Conservation (phyloP, 1,140 invertebrate genomes). For the Microvelia longipes region DNA sequence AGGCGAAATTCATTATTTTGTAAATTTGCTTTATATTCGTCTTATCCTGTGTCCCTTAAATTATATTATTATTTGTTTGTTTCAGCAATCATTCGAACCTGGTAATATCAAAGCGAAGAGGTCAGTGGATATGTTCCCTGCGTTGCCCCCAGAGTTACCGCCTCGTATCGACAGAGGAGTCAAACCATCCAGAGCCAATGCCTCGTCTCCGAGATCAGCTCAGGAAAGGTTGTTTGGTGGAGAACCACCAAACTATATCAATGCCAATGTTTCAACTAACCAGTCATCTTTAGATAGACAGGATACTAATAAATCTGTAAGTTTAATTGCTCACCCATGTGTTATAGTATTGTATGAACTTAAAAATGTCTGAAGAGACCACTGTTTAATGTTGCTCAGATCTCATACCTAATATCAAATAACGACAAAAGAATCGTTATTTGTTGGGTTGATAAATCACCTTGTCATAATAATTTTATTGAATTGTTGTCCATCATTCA, state of each 20-base stretch:
- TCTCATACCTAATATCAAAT: too few relatives aligned
- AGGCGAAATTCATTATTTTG: too few relatives aligned
- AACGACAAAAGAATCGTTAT: too few relatives aligned
- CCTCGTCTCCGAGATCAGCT: conserved; percentile 27
- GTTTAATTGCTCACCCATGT: conserved; percentile 6
- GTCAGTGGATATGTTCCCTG: conserved; percentile 15
- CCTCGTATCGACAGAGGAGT: conserved; percentile 62
- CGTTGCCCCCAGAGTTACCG: conserved; percentile 54
- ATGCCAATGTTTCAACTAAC: conserved; percentile 35
- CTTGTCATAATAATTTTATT: too few relatives aligned
- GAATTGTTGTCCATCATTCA: too few relatives aligned
- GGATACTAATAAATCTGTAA: conserved; percentile 39
- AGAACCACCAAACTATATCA: conserved; percentile 39
- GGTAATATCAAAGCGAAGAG: conserved; percentile 19
- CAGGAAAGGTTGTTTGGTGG: conserved; percentile 45
- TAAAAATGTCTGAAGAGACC: too few relatives aligned
- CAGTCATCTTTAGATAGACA: conserved; percentile 38
- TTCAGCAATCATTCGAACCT: conserved; percentile 22
- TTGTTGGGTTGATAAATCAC: too few relatives aligned
- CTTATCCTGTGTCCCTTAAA: too few relatives aligned
- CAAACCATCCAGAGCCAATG: conserved; percentile 41
- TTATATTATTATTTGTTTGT: too few relatives aligned
- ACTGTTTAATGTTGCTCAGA: too few relatives aligned
- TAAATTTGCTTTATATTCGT: too few relatives aligned
- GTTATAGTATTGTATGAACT: not conserved